Base-by-base conservation (phyloP, 2,888 invertebrate genomes). In the Bimastos eiseni region DNA sequence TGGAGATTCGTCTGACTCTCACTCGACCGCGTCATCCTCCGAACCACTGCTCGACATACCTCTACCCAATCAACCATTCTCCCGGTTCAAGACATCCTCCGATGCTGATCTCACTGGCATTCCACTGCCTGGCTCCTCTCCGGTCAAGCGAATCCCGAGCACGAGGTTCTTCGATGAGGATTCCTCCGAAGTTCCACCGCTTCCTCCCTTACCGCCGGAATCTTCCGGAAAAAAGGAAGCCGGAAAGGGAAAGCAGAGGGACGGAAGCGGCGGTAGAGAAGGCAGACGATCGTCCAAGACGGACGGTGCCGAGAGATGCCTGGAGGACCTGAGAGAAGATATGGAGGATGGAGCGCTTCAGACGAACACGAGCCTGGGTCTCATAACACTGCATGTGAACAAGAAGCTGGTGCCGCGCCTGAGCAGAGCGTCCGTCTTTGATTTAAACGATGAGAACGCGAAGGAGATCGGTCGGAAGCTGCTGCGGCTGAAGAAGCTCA, bases 151-250 rank as follows among this genome's bases (percentile, higher is more conserved):
- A 19, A 36, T 36, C 34, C 86, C 34, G 86, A 86, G 86, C 17
- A 91, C 91, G 34, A 41, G 89, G 34, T 91, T 91, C 89, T 91
- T 83, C 89, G 89, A 89, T 19, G 89, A 89, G 30, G 89, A 33
- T n/a, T 83, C 89, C 13, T 89, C 41, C 13, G 91, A 91, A 30
- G 30, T 89, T 34, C 91, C 91, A 19, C 91, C 91, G 24, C 91
- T 91, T n/a, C 91, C 91, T 36, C 38, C 83, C 4, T 70, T n/a
- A 17, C 41, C 33, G 33, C 55, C 21, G 36, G n/a, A 34, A 36
- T 84, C 86, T 34, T 34, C 86, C 4, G 86, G 36, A 3, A 36
- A 24, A 37, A 37, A 36, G 17, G 24, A 86, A 24, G 1, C 34
- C 0, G 49, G 49, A 49, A 19, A 24, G 49, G 86, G 37, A 89